A percentile compares a stretch with the other conserved stretches of the same genome.
Conservation (phyloP, 2,797 vertebrate genomes). For the Clarias pachynema region DNA sequence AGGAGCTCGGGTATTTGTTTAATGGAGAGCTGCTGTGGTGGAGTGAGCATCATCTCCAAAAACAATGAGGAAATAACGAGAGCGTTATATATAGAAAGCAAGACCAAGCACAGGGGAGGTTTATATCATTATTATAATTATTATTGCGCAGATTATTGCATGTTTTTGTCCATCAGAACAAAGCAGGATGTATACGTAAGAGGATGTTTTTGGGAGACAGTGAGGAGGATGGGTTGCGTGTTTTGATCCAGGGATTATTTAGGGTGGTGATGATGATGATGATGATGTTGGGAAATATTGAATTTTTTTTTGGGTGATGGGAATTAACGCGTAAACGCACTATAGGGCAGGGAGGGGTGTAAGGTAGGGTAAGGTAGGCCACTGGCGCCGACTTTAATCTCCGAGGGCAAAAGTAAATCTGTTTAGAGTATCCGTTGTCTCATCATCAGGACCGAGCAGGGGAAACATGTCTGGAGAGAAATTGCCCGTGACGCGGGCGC, state of each 20-base stretch:
- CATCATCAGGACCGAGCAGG: conserved; percentile 43
- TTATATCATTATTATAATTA: neutral
- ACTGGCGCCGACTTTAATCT: conserved; percentile 64
- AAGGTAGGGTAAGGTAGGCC: neutral
- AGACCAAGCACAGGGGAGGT: neutral
- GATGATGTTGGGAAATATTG: neutral
- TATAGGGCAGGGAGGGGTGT: neutral
- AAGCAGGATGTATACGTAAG: neutral
- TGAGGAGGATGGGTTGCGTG: neutral
- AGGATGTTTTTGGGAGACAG: neutral
- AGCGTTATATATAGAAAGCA: neutral
- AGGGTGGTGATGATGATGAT: neutral
- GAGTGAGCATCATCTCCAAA: conserved; percentile 9
- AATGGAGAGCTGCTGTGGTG: conserved; percentile 16
- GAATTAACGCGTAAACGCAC: neutral
- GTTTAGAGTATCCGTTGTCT: conserved; percentile 68
- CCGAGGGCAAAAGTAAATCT: conserved; percentile 67
- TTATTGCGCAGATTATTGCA: too few species aligned
- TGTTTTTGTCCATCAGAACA: neutral
- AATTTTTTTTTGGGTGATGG: neutral
- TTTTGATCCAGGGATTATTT: neutral
- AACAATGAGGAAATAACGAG: neutral
- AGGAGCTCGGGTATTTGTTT: conserved; percentile 46
- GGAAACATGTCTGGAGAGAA: conserved; percentile 73
- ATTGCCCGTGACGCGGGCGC: conserved; percentile 62